Base-by-base conservation (phyloP, 2,113 vertebrate species). In the Micromys minutus region DNA sequence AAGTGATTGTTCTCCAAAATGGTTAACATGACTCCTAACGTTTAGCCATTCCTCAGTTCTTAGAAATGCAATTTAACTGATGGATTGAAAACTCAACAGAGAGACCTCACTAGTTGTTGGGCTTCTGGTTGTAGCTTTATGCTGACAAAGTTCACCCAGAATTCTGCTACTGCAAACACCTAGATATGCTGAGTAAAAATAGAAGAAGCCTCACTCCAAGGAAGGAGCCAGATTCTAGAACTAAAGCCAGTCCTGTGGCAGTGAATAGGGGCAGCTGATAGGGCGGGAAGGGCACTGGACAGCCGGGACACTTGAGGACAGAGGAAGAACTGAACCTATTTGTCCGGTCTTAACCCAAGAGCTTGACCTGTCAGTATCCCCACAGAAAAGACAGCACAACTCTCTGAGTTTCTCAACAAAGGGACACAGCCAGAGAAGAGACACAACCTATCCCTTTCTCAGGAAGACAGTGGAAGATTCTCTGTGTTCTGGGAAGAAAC, bases 11-110 rank as follows among this genome's bases (percentile, higher is more conserved):
- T 94, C 47, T 79, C 47, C 39, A 21, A 94, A 95, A 71, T 1
- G 59, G 50, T 52, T 84, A 42, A 63, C 72, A 79, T 26, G 36
- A 42, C 87, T 47, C 39, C 24, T 74, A 71, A 52, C 47, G 63
- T 72, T 80, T 69, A 85, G 77, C 24, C 47, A 11, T 89, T 86
- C 75, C 80, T 39, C 6, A 47, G 22, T 90, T 72, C 59, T 90
- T 92, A 50, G 87, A 61, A 90, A 77, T 74, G 74, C 52, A 74
- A 88, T 75, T 85, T 63, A 24, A 63, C 83, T n/a, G n/a, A 31
- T 45, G 55, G 22, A 36, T 83, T 24, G 63, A 21, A 15, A 39
- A 80, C 45, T 47, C 57, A 83, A 3, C 3, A 29, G 59, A 57
- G 36, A 76, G 79, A 55, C 42, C n/a, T 69, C 29, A 39, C 31